Percentiles rank a stretch among this genome's conserved stretches.
Evolutionary conservation across 2,888 invertebrate genomes (phyloP).

Genomic region (Ochropleura leucogaster): DNA sequence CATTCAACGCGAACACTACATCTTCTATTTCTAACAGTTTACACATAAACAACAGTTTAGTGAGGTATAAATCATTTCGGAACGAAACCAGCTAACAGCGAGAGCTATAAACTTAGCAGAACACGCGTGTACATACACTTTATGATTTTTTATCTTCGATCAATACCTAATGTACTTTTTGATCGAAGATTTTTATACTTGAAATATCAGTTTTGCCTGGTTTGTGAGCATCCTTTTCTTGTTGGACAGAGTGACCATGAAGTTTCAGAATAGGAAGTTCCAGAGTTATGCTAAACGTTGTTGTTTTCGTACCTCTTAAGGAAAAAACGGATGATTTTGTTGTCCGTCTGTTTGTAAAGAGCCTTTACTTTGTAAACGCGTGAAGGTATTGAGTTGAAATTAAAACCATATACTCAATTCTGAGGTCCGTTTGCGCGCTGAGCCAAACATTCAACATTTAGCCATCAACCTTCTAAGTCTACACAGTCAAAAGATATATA

Average conservation of each 20-base stretch:
- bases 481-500: no score
- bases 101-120: constrained; percentile 51
- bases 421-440: no score
- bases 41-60: constrained; percentile 72
- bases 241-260: not conserved
- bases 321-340: no score
- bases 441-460: no score
- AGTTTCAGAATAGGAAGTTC: not conserved
- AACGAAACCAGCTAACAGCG: constrained; percentile 53
- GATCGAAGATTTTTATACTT: constrained; percentile 18
- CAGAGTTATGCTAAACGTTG: not conserved
- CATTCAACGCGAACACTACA: constrained; percentile 45
- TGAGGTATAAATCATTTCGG: constrained; percentile 74
- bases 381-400: no score
- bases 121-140: constrained; percentile 2
- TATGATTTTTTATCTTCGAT: constrained; percentile 17
- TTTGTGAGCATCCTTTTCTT: constrained; percentile 2
- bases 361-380: no score
- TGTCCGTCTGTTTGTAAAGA: no score
- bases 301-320: not conserved
- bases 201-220: constrained; percentile 46
- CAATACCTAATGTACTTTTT: no score
- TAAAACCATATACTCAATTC: no score
- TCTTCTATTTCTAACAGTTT: constrained; percentile 75
- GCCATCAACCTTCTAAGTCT: no score